A percentile compares a stretch with the other conserved stretches of the same genome.
These are phyloP conservation scores for Falco cherrug DNA, from an alignment of 2,797 vertebrate species.

Conservation along the genomic window DNA sequence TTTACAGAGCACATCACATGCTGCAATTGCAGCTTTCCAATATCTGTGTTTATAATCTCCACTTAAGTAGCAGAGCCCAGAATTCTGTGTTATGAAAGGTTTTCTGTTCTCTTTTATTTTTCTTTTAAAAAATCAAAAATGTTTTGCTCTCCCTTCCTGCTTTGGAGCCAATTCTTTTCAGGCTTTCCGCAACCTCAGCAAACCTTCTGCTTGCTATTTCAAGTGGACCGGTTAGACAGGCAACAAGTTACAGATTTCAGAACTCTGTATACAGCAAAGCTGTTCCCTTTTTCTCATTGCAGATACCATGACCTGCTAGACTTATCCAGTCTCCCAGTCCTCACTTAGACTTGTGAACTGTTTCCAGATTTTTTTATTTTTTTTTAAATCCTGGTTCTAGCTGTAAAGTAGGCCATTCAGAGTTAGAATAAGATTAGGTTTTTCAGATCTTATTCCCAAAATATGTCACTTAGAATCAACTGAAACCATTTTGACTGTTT, in stretches of 20 bases:
- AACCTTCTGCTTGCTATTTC: not conserved
- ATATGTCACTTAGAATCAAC: not conserved
- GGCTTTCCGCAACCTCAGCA: not conserved
- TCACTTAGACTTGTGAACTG: not conserved
- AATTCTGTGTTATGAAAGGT: not conserved
- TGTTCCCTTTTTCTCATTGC: not conserved
- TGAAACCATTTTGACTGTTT: not conserved
- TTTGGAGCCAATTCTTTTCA: not conserved
- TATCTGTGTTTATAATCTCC: not conserved
- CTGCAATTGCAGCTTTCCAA: not conserved
- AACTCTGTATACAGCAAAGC: not conserved
- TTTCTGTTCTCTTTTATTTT: not conserved
- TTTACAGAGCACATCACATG: not conserved
- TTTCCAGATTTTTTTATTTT: not conserved
- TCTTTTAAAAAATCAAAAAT: not conserved
- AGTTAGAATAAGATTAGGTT: not conserved
- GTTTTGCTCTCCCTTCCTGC: not conserved
- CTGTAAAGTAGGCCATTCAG: not conserved
- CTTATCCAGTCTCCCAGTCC: not conserved
- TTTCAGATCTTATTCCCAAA: conserved; percentile 39
- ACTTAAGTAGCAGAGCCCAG: not conserved
- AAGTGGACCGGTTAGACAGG: not conserved
- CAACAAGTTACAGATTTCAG: not conserved
- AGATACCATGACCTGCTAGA: not conserved
- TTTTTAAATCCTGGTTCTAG: not conserved